phyloP scores from a whole-genome alignment of 2,113 vertebrate species.

The Sula dactylatra region DNA sequence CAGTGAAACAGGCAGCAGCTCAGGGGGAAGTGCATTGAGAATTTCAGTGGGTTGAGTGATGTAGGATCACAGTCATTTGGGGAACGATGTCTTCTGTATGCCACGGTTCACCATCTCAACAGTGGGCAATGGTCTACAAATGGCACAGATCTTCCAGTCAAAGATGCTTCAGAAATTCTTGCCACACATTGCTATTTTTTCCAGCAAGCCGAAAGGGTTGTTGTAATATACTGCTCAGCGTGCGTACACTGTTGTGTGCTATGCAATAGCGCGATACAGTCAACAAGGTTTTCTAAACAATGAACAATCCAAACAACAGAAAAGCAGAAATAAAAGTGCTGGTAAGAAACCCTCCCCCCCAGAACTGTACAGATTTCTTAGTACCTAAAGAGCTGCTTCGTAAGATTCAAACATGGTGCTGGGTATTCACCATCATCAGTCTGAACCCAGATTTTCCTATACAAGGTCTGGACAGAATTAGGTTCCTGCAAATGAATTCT shows the following conservation, averaged over 20 bases:
- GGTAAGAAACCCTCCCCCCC: background rate
- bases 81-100: background rate
- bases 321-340: background rate
- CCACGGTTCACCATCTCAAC: background rate
- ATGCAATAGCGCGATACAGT: background rate
- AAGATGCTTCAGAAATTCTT: background rate
- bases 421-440: background rate
- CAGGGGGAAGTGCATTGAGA: background rate
- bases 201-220: rapidly evolving
- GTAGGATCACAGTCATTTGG: rapidly evolving
- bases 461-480: background rate
- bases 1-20: background rate
- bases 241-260: rapidly evolving
- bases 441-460: background rate
- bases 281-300: background rate
- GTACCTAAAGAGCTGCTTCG: background rate
- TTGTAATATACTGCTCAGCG: background rate
- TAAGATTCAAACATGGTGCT: background rate
- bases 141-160: background rate
- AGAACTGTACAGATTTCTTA: background rate
- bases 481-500: background rate
- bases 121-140: background rate
- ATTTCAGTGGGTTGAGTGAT: background rate
- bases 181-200: background rate
- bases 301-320: background rate